Evolutionary conservation across 1,140 invertebrate species (phyloP).

Genomic region (Stratiolaelaps scimitus): DNA sequence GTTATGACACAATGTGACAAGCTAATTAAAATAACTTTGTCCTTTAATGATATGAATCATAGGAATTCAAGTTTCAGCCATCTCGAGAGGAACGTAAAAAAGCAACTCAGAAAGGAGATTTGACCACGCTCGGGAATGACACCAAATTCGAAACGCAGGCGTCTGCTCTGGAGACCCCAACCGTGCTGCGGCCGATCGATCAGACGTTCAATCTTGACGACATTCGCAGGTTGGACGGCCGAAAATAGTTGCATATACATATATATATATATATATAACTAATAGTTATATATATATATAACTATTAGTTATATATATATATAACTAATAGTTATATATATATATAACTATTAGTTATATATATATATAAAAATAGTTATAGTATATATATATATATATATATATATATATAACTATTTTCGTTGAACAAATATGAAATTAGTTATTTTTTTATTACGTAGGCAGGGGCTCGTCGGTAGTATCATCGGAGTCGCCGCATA

Average conservation of each 20-base stretch:
- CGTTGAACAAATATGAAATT: background rate
- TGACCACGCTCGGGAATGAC: background rate
- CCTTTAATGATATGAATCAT: too few relatives aligned
- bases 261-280: too few relatives aligned
- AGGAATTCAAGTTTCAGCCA: constrained; percentile 23
- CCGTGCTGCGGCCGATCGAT: constrained; percentile 3
- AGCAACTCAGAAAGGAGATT: background rate
- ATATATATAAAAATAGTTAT: too few relatives aligned
- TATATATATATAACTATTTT: background rate
- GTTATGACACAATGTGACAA: background rate
- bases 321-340: too few relatives aligned
- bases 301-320: too few relatives aligned
- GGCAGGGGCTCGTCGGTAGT: background rate
- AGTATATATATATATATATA: too few relatives aligned
- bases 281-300: too few relatives aligned
- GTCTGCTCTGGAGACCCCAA: background rate
- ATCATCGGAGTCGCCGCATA: constrained; percentile 3
- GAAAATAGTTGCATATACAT: too few relatives aligned
- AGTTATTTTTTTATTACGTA: background rate
- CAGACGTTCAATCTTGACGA: constrained; percentile 24
- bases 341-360: too few relatives aligned
- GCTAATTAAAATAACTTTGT: too few relatives aligned
- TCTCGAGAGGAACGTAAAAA: constrained; percentile 20
- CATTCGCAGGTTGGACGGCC: background rate
- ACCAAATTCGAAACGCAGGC: too few relatives aligned